Evolutionary conservation across 2,113 vertebrate genomes (phyloP), one percentile per base, ranked within the genome.

Genomic region (Phocoena phocoena): DNA sequence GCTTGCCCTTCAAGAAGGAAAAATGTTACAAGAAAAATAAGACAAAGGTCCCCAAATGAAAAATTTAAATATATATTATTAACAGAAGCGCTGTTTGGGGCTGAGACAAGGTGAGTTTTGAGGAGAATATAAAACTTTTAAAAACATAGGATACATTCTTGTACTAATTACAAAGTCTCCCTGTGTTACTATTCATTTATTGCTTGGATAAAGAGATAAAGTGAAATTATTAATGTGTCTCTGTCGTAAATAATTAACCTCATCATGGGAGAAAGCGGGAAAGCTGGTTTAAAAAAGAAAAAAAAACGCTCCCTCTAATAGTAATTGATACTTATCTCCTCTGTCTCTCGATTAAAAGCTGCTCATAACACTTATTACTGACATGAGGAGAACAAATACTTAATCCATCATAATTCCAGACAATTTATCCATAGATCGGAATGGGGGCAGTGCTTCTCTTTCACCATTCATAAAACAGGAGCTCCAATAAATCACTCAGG

Each of bases 361-460:
- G 47, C 88, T 97, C 79, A 67, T 96, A 97, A 97, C 68, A 85
- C 88, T 97, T 97, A 97, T 44, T 92, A 81, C 73, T 86, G 95
- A 94, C 94, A 94, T 65, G 65, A 62, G 21, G 31, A 92, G 70
- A 94, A 95, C 97, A 76, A 98, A 65, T 79, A 85, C 36, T 93
- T 90, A 88, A 97, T 97, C 47, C 58, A 95, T 98, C 96, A 97
- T 91, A 91, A 97, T 97, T 96, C 71, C n/a, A 71, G 50, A 90
- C 92, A 82, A 90, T 88, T 96, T 70, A 80, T 87, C 31, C 3
- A 14, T 6, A 47, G 5, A 81, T 28, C 79, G 88, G 31, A 47
- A 97, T 96, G 81, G 70, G 95, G 96, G 14, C 5, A 50, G 63
- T 86, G 97, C 86, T 67, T 73, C 74, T 89, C 87, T 94, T 76